phyloP scores from a whole-genome alignment of 1,140 invertebrate species.

The Drosophila yakuba region DNA sequence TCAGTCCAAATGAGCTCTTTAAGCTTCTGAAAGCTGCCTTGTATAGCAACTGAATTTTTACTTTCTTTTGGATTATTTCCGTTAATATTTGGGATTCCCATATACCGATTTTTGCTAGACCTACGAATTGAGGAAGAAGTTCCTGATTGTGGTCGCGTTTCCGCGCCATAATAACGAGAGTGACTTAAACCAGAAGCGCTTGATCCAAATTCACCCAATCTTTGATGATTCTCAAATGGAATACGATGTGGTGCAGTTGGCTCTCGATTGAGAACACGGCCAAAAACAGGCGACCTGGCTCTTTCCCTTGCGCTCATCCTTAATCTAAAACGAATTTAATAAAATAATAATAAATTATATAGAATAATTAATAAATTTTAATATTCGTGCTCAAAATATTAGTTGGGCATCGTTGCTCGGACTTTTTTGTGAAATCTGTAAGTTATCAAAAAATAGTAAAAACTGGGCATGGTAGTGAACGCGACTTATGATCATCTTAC shows the following conservation, averaged over 20 bases:
- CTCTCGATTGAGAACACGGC: conserved; percentile 87
- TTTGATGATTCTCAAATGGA: conserved; percentile 48
- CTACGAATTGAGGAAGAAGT: conserved; percentile 37
- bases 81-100: conserved; percentile 56
- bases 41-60: conserved; percentile 84
- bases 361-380: neutral
- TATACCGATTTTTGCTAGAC: conserved; percentile 65
- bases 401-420: too few relatives aligned
- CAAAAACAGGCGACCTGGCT: conserved; percentile 86
- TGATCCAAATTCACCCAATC: conserved; percentile 30
- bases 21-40: conserved; percentile 88
- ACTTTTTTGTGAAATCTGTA: too few relatives aligned
- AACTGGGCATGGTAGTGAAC: too few relatives aligned
- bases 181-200: conserved; percentile 26
- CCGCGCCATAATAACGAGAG: conserved; percentile 55
- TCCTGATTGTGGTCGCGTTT: conserved; percentile 41
- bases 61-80: conserved; percentile 25
- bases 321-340: conserved; percentile 31
- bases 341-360: neutral
- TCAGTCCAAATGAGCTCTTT: conserved; percentile 88
- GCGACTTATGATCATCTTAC: too few relatives aligned
- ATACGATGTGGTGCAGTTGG: conserved; percentile 70
- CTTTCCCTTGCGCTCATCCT: conserved; percentile 60
- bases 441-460: too few relatives aligned
- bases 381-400: neutral